A percentile compares a stretch with the other conserved stretches of the same genome.
Evolutionary conservation across 2,113 vertebrate species (phyloP).

Genomic region (Erpornis zantholeuca): DNA sequence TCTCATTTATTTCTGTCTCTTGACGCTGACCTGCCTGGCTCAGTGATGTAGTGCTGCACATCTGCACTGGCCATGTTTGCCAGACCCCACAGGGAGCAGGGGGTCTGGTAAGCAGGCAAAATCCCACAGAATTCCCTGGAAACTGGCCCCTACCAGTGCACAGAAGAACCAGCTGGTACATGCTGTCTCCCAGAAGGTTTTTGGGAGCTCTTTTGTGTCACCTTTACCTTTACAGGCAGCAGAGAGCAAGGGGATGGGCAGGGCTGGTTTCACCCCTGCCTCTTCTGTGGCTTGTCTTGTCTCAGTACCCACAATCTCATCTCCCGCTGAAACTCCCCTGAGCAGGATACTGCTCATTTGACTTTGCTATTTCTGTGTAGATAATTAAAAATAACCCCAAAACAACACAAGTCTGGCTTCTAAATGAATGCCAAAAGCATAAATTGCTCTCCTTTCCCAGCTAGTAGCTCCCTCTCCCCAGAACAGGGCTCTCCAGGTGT

Average conservation of each 20-base stretch:
- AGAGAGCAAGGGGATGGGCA: not conserved
- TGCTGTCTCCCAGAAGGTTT: not conserved
- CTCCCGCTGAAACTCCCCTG: not conserved
- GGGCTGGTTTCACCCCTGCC: not conserved
- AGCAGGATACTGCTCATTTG: not conserved
- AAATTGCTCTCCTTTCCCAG: not conserved
- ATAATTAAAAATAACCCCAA: not conserved
- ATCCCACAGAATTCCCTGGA: not conserved
- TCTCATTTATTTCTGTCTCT: not conserved
- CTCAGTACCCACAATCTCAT: accelerated
- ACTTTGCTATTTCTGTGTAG: not conserved
- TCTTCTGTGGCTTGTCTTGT: accelerated
- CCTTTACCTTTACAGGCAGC: not conserved
- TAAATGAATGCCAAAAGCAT: not conserved
- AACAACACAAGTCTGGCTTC: not conserved
- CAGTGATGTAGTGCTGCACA: accelerated
- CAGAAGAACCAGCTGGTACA: not conserved
- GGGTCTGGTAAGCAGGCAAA: not conserved
- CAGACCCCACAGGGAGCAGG: not conserved
- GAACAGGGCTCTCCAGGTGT: not conserved
- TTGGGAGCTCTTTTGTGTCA: not conserved
- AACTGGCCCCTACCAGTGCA: accelerated
- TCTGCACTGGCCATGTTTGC: not conserved
- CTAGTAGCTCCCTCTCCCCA: not conserved
- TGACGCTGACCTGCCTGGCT: not conserved